Evolutionary conservation across 2,797 vertebrate genomes (phyloP), one percentile per base, ranked within the genome.

Genomic region (Smutsia gigantea): DNA sequence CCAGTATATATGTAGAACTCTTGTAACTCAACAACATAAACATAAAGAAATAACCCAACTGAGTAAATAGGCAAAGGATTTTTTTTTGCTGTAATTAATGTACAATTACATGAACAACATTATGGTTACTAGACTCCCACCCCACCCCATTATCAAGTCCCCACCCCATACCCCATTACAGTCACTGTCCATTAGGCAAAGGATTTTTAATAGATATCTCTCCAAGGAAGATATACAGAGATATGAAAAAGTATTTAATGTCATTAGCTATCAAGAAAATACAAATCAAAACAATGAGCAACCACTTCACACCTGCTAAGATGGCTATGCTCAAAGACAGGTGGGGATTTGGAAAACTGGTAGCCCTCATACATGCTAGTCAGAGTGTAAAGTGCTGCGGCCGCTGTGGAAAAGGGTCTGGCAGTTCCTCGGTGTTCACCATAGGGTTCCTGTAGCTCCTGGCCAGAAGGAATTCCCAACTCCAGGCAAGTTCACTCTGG

Each of bases 191-290:
- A 39, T 39, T 31, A 49, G 34, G 14, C 68, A 46, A 46, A 46
- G 42, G 3, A 88, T 75, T 68, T 77, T 87, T 27, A 72, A 37
- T 39, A 51, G 37, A 19, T 92, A 23, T 4, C 57, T 71, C 12
- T 94, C 55, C 59, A 63, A 74, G 39, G 29, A 79, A 86, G 57
- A 49, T 64, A 51, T 18, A 72, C 19, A 51, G 49, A 66, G 39
- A 42, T 31, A 29, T 25, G 57, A 74, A 46, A 85, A 27, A 39
- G n/a, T 64, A 19, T 57, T 39, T 51, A 64, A 75, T 21, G 49
- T 77, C 31, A 53, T 64, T 84, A 88, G 49, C 53, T 15, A 51
- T 63, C 63, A 72, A 77, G 63, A 21, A 90, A 71, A 71, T n/a
- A 37, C 79, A 64, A 64, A n/a, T 72, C 12, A 81, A 49, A 71